Conservation (phyloP, 2,888 invertebrate genomes). For the Cephus pulcher region DNA sequence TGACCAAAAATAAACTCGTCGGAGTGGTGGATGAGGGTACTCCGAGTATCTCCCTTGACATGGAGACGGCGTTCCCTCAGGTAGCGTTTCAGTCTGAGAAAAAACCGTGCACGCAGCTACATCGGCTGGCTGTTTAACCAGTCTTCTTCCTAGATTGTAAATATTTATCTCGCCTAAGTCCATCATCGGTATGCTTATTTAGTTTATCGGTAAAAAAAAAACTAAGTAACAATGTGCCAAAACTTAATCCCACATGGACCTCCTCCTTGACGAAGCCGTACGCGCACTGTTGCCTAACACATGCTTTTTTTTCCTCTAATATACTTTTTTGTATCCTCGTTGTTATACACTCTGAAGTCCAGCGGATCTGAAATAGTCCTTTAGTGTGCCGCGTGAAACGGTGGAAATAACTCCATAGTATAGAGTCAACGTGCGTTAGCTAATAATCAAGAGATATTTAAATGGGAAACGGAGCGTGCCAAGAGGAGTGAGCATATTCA, state of each 20-base stretch:
- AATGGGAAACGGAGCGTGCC: no score
- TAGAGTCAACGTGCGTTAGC: no score
- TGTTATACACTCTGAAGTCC: no score
- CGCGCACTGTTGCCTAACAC: no score
- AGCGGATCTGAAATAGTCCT: no score
- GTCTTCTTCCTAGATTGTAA: constrained; percentile 14
- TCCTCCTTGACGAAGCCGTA: background rate
- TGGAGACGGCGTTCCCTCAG: constrained; percentile 4
- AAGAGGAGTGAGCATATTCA: no score
- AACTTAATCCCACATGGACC: constrained; percentile 1
- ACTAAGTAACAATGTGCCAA: background rate
- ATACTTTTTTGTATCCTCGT: no score
- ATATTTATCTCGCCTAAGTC: constrained; percentile 19
- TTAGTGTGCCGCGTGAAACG: no score
- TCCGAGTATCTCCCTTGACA: constrained; percentile 23
- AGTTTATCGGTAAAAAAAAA: background rate
- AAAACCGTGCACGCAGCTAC: constrained; percentile 29
- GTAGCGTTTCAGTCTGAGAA: constrained; percentile 34
- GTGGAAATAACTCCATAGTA: no score
- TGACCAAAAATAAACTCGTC: constrained; percentile 41
- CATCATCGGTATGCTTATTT: constrained; percentile 12
- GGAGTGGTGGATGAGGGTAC: constrained; percentile 30
- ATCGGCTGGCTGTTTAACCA: constrained; percentile 22
- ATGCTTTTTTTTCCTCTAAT: no score
- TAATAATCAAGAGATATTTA: no score